A percentile compares a stretch with the other conserved stretches of the same genome.
These are phyloP conservation scores for Labrus mixtus DNA, from an alignment of 2,113 vertebrate species.

Conservation along the genomic window DNA sequence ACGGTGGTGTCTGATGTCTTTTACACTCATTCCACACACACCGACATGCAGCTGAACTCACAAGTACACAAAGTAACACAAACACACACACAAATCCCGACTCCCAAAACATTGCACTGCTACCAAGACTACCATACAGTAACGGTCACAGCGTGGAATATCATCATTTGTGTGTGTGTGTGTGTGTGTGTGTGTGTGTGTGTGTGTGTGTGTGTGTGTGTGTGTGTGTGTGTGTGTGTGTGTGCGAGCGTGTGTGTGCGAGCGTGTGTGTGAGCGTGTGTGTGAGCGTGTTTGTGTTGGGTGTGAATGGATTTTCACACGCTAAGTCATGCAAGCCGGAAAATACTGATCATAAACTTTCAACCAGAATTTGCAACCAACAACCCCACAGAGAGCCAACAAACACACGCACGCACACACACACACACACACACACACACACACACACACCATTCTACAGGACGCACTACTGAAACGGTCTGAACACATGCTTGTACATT, in stretches of 20 bases:
- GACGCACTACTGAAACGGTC: conserved; percentile 39
- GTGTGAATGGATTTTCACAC: conserved; percentile 85
- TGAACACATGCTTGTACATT: conserved; percentile 9
- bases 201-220: conserved; percentile 34
- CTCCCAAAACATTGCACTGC: conserved; percentile 49
- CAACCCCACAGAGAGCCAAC: conserved; percentile 75
- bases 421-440: conserved; percentile 59
- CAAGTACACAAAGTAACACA: conserved; percentile 61
- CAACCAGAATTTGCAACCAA: conserved; percentile 79
- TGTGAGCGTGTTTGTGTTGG: conserved; percentile 73
- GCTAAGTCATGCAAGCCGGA: conserved; percentile 84
- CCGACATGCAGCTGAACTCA: conserved; percentile 74
- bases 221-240: conserved; percentile 19
- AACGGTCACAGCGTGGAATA: conserved; percentile 79
- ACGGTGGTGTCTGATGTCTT: conserved; percentile 84
- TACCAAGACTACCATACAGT: conserved; percentile 77
- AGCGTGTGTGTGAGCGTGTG: conserved; percentile 30
- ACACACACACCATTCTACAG: conserved; percentile 59
- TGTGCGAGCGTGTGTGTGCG: conserved; percentile 24
- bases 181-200: conserved; percentile 26
- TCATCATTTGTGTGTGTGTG: conserved; percentile 53
- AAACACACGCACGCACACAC: conserved; percentile 64
- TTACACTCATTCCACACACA: conserved; percentile 78
- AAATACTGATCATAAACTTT: conserved; percentile 86
- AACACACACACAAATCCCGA: conserved; percentile 33